phyloP scores from a whole-genome alignment of 2,113 vertebrate species.

The Amazona guildingii region DNA sequence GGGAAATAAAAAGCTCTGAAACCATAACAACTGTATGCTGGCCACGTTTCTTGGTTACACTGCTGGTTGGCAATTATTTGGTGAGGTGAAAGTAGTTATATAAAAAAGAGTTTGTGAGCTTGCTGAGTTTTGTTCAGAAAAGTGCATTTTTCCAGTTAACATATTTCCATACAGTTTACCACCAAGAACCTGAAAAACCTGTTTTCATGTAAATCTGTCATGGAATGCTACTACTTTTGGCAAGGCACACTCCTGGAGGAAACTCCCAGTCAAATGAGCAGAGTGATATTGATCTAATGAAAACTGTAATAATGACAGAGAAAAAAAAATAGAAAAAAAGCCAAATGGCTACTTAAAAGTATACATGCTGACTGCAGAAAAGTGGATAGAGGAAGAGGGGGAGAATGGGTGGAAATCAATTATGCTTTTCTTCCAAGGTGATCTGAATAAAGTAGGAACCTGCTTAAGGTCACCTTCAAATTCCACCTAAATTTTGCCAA shows the following conservation, averaged over 20 bases:
- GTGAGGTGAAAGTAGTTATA: neutral
- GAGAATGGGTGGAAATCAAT: neutral
- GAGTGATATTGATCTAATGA: constrained; percentile 16
- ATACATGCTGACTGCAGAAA: neutral
- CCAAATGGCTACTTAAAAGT: neutral
- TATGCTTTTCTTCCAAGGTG: neutral
- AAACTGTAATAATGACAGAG: neutral
- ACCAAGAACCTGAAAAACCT: constrained; percentile 36
- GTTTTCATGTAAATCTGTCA: constrained; percentile 46
- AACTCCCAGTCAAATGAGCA: constrained; percentile 13
- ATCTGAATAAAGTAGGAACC: neutral
- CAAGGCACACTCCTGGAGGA: neutral
- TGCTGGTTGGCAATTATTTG: neutral
- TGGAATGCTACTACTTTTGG: constrained; percentile 47
- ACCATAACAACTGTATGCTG: neutral
- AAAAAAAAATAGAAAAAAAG: neutral
- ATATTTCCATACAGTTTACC: neutral
- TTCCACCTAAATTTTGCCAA: neutral
- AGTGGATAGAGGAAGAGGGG: neutral
- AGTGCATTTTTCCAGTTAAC: neutral
- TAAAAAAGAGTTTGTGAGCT: neutral
- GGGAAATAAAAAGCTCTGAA: neutral
- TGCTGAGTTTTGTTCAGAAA: neutral
- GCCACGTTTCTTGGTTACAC: neutral
- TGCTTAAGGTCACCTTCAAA: neutral